Conservation (phyloP, 2,888 invertebrate species). For the Pegoplata infirma region DNA sequence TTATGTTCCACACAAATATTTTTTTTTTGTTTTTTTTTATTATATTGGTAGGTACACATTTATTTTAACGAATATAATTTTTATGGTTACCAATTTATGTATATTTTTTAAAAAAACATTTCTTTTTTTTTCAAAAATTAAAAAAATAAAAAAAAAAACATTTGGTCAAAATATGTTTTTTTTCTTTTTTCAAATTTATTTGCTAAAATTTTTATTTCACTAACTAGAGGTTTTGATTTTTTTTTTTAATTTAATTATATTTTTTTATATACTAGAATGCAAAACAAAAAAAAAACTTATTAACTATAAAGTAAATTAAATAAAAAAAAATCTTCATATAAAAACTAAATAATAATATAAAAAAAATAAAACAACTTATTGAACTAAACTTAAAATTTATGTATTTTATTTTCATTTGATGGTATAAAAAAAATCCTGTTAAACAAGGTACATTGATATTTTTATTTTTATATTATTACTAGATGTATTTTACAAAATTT, state of each 20-base stretch:
- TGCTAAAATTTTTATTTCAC: constrained; percentile 59
- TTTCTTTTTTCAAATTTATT: constrained; percentile 8
- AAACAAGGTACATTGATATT: constrained; percentile 58
- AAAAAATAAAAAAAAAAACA: constrained; percentile 54
- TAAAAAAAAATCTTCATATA: constrained; percentile 15
- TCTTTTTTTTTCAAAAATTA: constrained; percentile 9
- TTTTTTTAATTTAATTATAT: not conserved
- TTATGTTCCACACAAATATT: constrained; percentile 33
- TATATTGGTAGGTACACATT: constrained; percentile 56
- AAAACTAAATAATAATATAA: constrained; percentile 54
- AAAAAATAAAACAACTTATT: constrained; percentile 26
- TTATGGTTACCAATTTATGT: constrained; percentile 20
- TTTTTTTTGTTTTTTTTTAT: constrained; percentile 10
- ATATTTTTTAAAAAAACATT: constrained; percentile 7
- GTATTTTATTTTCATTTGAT: constrained; percentile 55
- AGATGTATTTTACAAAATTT: constrained; percentile 2
- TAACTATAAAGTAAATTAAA: constrained; percentile 12
- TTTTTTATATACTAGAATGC: constrained; percentile 14
- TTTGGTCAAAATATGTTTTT: constrained; percentile 48
- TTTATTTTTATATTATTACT: constrained; percentile 13
- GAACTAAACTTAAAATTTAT: constrained; percentile 50
- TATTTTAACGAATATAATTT: constrained; percentile 51
- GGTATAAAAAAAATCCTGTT: constrained; percentile 57
- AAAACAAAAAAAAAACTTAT: constrained; percentile 31
- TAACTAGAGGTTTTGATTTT: constrained; percentile 58